Percentiles rank a stretch among this genome's conserved stretches.
phyloP scores from a whole-genome alignment of 1,140 invertebrate species.

The Drosophila ercepeae region DNA sequence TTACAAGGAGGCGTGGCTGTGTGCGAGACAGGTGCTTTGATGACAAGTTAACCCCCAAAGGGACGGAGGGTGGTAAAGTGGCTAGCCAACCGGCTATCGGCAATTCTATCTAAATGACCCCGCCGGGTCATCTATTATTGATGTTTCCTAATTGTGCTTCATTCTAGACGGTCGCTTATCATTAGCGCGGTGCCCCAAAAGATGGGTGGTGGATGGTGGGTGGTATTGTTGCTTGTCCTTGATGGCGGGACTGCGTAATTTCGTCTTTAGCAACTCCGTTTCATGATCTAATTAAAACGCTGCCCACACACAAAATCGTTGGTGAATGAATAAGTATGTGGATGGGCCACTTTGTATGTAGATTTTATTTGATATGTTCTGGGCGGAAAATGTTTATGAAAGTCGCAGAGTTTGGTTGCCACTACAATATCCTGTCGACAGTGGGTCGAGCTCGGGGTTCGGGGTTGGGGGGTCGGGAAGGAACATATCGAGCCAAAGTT shows the following conservation, averaged over 20 bases:
- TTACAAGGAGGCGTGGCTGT: slow-evolving; percentile 15
- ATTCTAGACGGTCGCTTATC: slow-evolving; percentile 27
- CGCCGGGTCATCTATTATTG: slow-evolving; percentile 46
- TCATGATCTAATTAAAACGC: slow-evolving; percentile 46
- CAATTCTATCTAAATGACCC: slow-evolving; percentile 53
- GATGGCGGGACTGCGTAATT: slow-evolving; percentile 4
- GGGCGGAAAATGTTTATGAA: slow-evolving; percentile 44
- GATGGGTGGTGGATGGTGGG: background rate
- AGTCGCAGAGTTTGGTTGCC: slow-evolving; percentile 12
- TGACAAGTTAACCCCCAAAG: slow-evolving; percentile 14
- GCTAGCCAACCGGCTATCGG: slow-evolving; percentile 22
- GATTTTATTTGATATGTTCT: slow-evolving; percentile 55
- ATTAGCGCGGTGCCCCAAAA: slow-evolving; percentile 12
- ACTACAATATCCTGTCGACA: slow-evolving; percentile 26
- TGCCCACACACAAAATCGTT: slow-evolving; percentile 14
- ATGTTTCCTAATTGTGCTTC: slow-evolving; percentile 47
- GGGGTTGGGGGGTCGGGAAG: slow-evolving; percentile 2
- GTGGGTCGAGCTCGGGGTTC: background rate
- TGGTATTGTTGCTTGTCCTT: slow-evolving; percentile 3
- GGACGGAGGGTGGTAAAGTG: slow-evolving; percentile 16
- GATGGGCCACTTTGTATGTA: slow-evolving; percentile 59
- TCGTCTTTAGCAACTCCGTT: slow-evolving; percentile 15
- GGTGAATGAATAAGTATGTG: slow-evolving; percentile 6
- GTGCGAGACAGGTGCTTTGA: slow-evolving; percentile 22
- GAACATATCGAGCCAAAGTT: slow-evolving; percentile 2